Evolutionary conservation across 2,113 vertebrate species (phyloP), one percentile per base, ranked within the genome.

Genomic region (Oncorhynchus kisutch): DNA sequence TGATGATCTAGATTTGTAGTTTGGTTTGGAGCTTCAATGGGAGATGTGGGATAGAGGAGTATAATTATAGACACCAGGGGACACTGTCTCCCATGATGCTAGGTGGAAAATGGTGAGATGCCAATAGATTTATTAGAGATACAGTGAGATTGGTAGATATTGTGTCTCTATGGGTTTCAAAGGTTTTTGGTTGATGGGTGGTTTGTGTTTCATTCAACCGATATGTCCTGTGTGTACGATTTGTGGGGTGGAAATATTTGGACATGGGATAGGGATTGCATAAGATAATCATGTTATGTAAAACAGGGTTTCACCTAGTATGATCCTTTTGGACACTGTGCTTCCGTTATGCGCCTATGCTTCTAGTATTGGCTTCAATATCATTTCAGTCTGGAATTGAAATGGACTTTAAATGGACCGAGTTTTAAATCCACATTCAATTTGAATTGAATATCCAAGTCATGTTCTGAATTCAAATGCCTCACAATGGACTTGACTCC

Each of bases 61-160:
- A 65, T 74, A 80, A 75, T 70, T 62, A 22, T 76, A 85, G 82
- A 91, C 92, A 93, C 84, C 89, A 93, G 92, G 92, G 91, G 92
- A 91, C 91, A 92, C 91, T 94, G 90, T 93, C 86, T 86, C 86
- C 90, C 88, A 84, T 81, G 86, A 70, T 82, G 86, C 78, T 80
- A 60, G 75, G 83, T 22, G 24, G 60, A 25, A 22, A 66, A 24
- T 13, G 29, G 45, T 71, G 69, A 77, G 67, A 76, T 78, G 67
- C n/a, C 48, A 76, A n/a, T 72, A 24, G 49, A 75, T 73, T 66
- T 73, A 67, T 73, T 70, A 39, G 14, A 29, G 22, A 64, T 12
- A 12, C 60, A 7, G 16, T 34, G 16, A 18, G 65, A 31, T 31
- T 31, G 27, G 9, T 67, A 31, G 27, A 18, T 29, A 20, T 9